phyloP scores from a whole-genome alignment of 2,113 vertebrate species.

The Zosterops japonicus region DNA sequence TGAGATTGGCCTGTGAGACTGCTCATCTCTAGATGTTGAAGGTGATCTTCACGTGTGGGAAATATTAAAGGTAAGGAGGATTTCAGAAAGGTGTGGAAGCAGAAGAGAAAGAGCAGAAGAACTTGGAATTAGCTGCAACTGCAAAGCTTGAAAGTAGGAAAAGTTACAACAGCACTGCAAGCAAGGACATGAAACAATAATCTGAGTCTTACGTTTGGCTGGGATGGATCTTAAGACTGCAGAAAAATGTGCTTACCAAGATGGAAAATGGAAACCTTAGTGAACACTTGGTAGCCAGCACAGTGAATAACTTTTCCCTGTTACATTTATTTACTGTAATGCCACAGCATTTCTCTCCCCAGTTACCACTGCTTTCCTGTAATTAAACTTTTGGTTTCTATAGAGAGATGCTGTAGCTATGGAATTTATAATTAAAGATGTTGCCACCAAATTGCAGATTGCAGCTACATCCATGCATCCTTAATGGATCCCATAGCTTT shows the following conservation, averaged over 20 bases:
- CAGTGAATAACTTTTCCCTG: not conserved
- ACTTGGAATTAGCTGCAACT: too few species aligned
- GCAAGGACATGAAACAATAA: too few species aligned
- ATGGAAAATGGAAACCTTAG: not conserved
- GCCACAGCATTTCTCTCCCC: not conserved
- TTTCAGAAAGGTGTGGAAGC: too few species aligned
- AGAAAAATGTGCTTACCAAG: too few species aligned
- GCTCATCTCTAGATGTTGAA: not conserved
- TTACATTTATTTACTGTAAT: not conserved
- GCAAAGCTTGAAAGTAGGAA: too few species aligned
- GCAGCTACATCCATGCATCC: not conserved
- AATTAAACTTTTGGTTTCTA: slow-evolving; percentile 26
- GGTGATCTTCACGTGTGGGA: not conserved
- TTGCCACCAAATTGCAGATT: not conserved
- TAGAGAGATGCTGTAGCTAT: not conserved
- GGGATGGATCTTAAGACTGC: too few species aligned
- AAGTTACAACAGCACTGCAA: too few species aligned
- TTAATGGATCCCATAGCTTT: not conserved
- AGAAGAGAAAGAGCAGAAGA: too few species aligned
- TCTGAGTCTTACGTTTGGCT: too few species aligned
- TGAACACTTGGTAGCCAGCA: not conserved
- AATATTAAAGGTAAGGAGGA: too few species aligned
- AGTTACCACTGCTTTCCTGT: not conserved
- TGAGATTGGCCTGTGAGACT: not conserved
- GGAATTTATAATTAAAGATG: not conserved